These are phyloP conservation scores for Zosterops lateralis DNA, from an alignment of 2,113 vertebrate genomes.

Conservation along the genomic window DNA sequence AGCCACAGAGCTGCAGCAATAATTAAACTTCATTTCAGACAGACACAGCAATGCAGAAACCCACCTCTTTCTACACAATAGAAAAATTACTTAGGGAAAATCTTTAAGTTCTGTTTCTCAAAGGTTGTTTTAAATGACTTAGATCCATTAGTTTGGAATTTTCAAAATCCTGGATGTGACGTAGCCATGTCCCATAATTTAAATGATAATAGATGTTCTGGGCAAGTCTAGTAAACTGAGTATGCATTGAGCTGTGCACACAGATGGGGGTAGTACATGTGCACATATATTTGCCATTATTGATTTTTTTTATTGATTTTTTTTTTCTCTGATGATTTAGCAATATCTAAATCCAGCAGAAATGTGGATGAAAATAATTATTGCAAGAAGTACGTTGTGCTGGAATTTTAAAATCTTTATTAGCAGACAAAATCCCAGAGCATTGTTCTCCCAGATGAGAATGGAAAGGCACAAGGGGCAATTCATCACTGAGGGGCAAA, in stretches of 20 bases:
- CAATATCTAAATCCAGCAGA: background rate
- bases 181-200: background rate
- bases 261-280: rapidly evolving
- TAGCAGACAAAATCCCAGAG: background rate
- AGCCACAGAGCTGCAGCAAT: background rate
- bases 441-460: background rate
- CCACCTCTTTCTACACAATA: background rate
- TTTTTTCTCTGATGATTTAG: background rate
- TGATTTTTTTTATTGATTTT: background rate
- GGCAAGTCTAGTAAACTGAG: background rate
- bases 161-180: background rate
- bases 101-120: background rate
- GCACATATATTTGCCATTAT: background rate
- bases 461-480: background rate
- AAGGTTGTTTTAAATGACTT: background rate
- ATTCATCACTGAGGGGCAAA: background rate
- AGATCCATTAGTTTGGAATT: background rate
- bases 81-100: background rate
- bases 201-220: background rate
- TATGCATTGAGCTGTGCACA: background rate
- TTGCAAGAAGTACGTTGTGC: background rate
- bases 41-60: background rate
- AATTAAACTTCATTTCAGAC: background rate
- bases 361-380: background rate
- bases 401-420: background rate